Conservation (phyloP, 1,140 invertebrate genomes). For the Polypedilum vanderplanki region DNA sequence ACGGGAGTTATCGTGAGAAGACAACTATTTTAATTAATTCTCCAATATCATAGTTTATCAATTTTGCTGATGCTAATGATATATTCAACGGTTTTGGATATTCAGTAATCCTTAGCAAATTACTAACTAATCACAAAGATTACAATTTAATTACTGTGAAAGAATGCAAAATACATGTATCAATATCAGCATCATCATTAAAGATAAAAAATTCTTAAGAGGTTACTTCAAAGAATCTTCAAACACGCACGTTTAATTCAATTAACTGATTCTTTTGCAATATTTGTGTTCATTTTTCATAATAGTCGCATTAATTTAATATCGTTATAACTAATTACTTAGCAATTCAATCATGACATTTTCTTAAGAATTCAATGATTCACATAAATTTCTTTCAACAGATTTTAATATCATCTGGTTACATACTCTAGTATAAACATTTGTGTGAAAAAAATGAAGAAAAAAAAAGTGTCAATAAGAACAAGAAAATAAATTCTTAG, state of each 20-base stretch:
- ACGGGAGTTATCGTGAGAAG: conserved; percentile 1
- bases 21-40: not conserved
- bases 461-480: no score
- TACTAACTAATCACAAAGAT: not conserved
- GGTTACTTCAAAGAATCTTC: not conserved
- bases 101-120: not conserved
- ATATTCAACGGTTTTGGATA: not conserved
- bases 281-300: not conserved
- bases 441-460: no score
- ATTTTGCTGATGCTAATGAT: not conserved
- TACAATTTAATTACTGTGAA: not conserved
- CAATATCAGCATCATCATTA: not conserved
- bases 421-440: no score
- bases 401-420: no score
- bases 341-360: not conserved
- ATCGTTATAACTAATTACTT: not conserved
- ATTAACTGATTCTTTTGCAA: not conserved
- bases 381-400: not conserved
- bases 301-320: not conserved
- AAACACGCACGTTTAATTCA: not conserved
- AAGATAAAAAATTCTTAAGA: not conserved
- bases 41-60: not conserved
- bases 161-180: conserved; percentile 8
- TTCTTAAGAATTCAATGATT: not conserved
- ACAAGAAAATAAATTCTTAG: no score